phyloP scores from a whole-genome alignment of 30 jellyfish, hydroid and myxozoan genomes.

The Aurelia aurita region DNA sequence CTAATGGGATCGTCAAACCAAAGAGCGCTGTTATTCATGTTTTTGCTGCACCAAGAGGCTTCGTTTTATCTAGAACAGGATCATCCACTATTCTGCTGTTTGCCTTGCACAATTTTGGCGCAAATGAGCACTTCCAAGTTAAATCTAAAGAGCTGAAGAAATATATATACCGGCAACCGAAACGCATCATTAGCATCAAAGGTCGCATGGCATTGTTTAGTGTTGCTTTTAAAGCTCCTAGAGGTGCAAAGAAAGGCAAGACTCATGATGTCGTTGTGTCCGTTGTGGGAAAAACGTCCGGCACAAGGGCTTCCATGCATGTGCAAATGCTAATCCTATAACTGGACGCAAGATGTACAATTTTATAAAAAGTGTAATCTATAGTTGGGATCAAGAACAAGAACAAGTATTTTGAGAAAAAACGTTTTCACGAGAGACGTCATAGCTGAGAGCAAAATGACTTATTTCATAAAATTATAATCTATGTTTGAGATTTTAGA shows the following conservation, averaged over 20 bases:
- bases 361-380: too few species aligned
- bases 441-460: too few species aligned
- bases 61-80: not conserved
- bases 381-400: too few species aligned
- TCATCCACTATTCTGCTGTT: constrained; percentile 3
- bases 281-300: constrained; percentile 15
- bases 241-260: constrained; percentile 15
- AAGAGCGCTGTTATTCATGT: not conserved
- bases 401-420: too few species aligned
- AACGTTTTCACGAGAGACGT: too few species aligned
- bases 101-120: constrained; percentile 8
- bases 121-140: constrained; percentile 9
- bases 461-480: too few species aligned
- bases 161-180: not conserved
- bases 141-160: not conserved
- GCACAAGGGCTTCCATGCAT: constrained; percentile 5
- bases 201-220: constrained; percentile 27
- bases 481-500: too few species aligned
- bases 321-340: constrained; percentile 10
- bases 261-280: constrained; percentile 3
- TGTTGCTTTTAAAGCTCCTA: constrained; percentile 15
- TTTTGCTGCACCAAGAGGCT: constrained; percentile 42
- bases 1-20: constrained; percentile 4
- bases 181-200: not conserved
- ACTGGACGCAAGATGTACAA: too few species aligned